phyloP scores from a whole-genome alignment of 2,888 invertebrate genomes.

The Orchesellides sinensis region DNA sequence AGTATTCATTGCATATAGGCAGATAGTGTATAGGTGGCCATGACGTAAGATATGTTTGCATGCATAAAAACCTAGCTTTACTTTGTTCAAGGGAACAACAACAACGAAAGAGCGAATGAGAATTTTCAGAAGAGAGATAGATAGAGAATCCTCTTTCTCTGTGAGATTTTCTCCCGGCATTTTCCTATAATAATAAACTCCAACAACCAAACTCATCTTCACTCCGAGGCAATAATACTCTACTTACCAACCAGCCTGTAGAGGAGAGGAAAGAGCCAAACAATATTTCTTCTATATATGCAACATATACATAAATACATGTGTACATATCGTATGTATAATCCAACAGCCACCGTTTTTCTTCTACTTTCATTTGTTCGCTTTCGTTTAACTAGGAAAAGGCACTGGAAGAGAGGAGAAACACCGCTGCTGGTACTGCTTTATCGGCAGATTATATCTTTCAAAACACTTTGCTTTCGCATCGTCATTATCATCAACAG shows the following conservation, averaged over 20 bases:
- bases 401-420: conserved; percentile 27
- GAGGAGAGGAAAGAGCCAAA: conserved; percentile 5
- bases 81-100: conserved; percentile 48
- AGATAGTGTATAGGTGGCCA: neutral
- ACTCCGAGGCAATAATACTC: conserved; percentile 67
- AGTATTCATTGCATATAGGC: conserved; percentile 14
- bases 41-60: conserved; percentile 9
- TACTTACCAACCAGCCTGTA: conserved; percentile 33
- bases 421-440: conserved; percentile 49
- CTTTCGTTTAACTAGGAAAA: too few species aligned
- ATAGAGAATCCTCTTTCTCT: conserved; percentile 50
- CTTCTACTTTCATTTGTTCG: conserved; percentile 48
- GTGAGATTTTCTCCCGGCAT: conserved; percentile 67
- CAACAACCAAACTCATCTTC: conserved; percentile 73
- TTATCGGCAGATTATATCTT: conserved; percentile 62
- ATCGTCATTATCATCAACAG: conserved; percentile 35
- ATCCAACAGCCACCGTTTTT: neutral
- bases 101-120: conserved; percentile 50
- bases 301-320: neutral
- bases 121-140: conserved; percentile 53
- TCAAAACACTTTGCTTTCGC: conserved; percentile 53
- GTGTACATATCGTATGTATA: neutral
- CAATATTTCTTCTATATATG: neutral
- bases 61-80: conserved; percentile 26
- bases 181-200: conserved; percentile 75